Evolutionary conservation across 2,888 invertebrate genomes (phyloP).

Genomic region (Branchipolynoe longqiensis): DNA sequence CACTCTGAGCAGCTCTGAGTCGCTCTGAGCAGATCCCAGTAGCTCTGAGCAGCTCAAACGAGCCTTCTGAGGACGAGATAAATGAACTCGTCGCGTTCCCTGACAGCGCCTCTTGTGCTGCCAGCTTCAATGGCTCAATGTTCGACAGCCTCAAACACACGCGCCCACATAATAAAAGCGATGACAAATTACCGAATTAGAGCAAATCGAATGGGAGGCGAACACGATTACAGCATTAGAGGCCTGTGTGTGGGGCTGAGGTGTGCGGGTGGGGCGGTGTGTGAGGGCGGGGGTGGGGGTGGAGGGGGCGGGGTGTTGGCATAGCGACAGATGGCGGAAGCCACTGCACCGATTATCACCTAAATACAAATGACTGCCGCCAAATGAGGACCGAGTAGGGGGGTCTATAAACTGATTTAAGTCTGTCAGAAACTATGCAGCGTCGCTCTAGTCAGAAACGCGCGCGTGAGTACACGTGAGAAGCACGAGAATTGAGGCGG

Average conservation of each 20-base stretch:
- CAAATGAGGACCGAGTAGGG: constrained; percentile 37
- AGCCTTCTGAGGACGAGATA: constrained; percentile 5
- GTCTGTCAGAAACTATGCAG: constrained; percentile 32
- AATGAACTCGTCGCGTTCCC: constrained; percentile 4
- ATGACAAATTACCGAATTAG: constrained; percentile 49
- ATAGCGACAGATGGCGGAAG: constrained; percentile 39
- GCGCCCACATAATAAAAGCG: constrained; percentile 37
- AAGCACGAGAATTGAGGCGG: constrained; percentile 33
- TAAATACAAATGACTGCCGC: constrained; percentile 42
- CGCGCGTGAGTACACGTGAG: background rate
- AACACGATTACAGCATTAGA: constrained; percentile 43
- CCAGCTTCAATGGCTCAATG: constrained; percentile 35
- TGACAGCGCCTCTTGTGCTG: constrained; percentile 33
- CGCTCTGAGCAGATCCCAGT: too few species aligned
- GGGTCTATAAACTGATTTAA: constrained; percentile 49
- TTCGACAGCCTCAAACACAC: constrained; percentile 38
- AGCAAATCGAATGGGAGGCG: constrained; percentile 45
- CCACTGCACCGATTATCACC: constrained; percentile 22
- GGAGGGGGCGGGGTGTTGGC: constrained; percentile 31
- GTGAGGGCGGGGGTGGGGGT: too few species aligned
- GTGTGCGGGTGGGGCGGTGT: too few species aligned
- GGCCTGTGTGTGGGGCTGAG: too few species aligned
- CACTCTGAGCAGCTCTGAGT: too few species aligned
- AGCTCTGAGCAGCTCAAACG: too few species aligned
- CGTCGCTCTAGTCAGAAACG: constrained; percentile 2